Base-by-base conservation (phyloP, 2,113 vertebrate genomes). In the Nerophis ophidion region DNA sequence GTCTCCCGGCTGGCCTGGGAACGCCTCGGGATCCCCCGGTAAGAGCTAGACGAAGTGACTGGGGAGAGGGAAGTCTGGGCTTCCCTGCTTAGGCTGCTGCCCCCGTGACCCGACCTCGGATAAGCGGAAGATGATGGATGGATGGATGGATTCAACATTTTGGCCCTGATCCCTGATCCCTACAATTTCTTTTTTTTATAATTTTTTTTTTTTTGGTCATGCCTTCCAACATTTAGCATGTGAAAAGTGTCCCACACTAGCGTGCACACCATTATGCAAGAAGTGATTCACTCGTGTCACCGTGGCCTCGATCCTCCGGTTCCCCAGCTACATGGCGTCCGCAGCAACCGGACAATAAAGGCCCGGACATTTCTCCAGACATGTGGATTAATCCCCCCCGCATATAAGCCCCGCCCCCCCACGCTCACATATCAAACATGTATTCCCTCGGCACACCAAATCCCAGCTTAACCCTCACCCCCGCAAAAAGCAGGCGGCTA, bases 381-480 rank as follows among this genome's bases (percentile, higher is more conserved):
- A 62, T 80, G 81, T 72, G 70, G 77, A 85, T 80, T 86, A 84
- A 86, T 84, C 79, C 77, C 72, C 77, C 72, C 5, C 77, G 73
- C 60, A 69, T 82, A 76, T 63, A 74, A 76, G 67, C 63, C 63
- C 33, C 59, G 73, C 80, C 67, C 59, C 60, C 10, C 55, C 65
- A 68, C 61, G 7, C 75, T 85, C 77, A 81, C 80, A 84, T 86
- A 86, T 87, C 84, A 82, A 85, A 85, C 79, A 79, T 83, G 81
- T 81, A 84, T 82, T 85, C 81, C 61, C 79, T 68, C 69, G 70
- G 72, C 77, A 53, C 52, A 68, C 71, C 64, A 84, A 86, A 89
- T 89, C 84, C 84, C 74, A 80, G 80, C 74, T 88, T 87, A 88
- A 86, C 84, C 85, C 84, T 84, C 71, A 74, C 79, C 80, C 26